phyloP scores from a whole-genome alignment of 1,140 invertebrate genomes.

The Kradibia gibbosae region DNA sequence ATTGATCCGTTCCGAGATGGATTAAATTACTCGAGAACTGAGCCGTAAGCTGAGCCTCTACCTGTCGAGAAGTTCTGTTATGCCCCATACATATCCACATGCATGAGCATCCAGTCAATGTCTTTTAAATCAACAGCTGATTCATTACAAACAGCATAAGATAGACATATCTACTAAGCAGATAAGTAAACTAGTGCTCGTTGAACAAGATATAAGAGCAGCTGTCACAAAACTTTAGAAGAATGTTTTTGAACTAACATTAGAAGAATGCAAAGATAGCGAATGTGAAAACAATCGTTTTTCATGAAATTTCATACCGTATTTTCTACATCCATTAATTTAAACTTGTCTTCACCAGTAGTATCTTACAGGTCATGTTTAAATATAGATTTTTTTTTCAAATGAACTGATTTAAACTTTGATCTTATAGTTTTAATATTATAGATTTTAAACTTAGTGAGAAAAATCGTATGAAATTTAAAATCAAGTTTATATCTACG shows the following conservation, averaged over 20 bases:
- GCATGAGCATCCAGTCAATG: conserved; percentile 24
- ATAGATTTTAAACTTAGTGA: too few relatives aligned
- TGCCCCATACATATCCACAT: background rate
- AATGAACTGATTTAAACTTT: background rate
- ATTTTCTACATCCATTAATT: background rate
- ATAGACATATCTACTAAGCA: too few relatives aligned
- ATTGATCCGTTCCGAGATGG: background rate
- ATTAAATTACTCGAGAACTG: background rate
- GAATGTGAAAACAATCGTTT: background rate
- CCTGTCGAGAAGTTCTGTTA: background rate
- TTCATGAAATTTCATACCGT: background rate
- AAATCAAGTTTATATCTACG: too few relatives aligned
- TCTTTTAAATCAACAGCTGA: conserved; percentile 4
- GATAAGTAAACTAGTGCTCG: too few relatives aligned
- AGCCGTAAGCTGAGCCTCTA: background rate
- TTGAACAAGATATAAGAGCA: too few relatives aligned
- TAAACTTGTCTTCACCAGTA: background rate
- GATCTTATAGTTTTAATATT: background rate
- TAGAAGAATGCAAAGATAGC: too few relatives aligned
- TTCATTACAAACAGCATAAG: conserved; percentile 4
- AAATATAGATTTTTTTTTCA: background rate
- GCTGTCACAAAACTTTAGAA: too few relatives aligned
- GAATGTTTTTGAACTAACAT: too few relatives aligned
- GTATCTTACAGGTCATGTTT: background rate
- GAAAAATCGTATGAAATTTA: too few relatives aligned